Evolutionary conservation across 2,113 vertebrate genomes (phyloP).

Genomic region (Rhinoptilus africanus): DNA sequence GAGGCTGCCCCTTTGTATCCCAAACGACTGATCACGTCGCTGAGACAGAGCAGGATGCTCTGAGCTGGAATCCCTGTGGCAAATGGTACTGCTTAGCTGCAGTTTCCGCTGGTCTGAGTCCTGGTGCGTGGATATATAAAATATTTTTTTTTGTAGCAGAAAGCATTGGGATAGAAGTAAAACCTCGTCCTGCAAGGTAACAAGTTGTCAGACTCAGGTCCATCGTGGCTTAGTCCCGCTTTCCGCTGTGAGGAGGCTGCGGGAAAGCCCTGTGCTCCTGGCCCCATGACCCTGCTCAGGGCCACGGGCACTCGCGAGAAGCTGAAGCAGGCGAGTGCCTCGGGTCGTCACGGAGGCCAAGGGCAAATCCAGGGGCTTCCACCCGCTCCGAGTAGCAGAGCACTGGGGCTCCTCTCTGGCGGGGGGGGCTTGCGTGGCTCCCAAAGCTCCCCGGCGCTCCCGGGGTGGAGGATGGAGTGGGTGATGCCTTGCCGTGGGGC

Average conservation of each 20-base stretch:
- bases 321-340: background rate
- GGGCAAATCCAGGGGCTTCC: background rate
- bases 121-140: background rate
- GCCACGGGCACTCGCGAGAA: fast-evolving
- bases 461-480: background rate
- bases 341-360: background rate
- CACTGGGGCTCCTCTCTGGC: background rate
- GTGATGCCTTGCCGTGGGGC: background rate
- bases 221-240: background rate
- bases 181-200: background rate
- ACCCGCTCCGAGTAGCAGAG: background rate
- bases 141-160: background rate
- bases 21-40: background rate
- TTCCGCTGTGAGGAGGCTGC: background rate
- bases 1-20: background rate
- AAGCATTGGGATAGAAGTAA: background rate
- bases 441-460: background rate
- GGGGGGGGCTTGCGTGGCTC: fast-evolving
- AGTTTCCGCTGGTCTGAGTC: background rate
- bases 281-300: background rate
- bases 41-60: background rate
- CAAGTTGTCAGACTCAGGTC: background rate
- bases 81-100: background rate
- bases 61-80: background rate
- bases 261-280: background rate